Evolutionary conservation across 2,797 vertebrate species (phyloP), one percentile per base, ranked within the genome.

Genomic region (Pseudochirops corinnae): DNA sequence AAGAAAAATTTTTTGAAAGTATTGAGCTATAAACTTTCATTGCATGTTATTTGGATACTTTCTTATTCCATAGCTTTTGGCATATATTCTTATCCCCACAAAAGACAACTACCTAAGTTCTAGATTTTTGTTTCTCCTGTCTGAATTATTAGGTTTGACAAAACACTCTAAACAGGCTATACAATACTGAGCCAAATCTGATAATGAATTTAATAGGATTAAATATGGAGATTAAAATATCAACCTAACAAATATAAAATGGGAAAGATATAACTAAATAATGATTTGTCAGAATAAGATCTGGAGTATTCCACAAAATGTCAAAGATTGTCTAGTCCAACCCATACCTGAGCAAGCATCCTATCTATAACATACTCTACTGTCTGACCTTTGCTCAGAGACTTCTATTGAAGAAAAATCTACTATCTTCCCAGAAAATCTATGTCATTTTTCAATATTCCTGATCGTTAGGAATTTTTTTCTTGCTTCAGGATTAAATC

Each of bases 1-100:
- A n/a, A 94, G 58, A 82, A 50, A 93, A 87, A 82, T 74, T 95
- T 93, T n/a, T 50, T 5, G 55, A 52, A 94, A n/a, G 50, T 90
- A 10, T 29, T 57, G 58, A 52, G 93, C 87, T 91, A 26, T n/a
- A 67, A 55, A 53, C 62, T 94, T 29, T 74, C 74, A 21, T 56
- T 90, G 5, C 3, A 28, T 87, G 39, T 87, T 28, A 87, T 50
- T 50, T 50, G 21, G 39, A 50, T 87, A 93, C 5, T 53, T 53
- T 29, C 39, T 96, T 82, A 52, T 56, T 57, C 94, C 33, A 33
- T 90, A 93, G 11, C 50, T 57, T 0, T 56, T 16, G 39, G 46
- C 33, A 33, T 39, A 53, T 52, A 5, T 67, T 82, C 53, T 56
- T 93, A 33, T 55, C 90, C 29, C 29, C 90, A 55, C 52, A 31